phyloP scores from a whole-genome alignment of 1,140 invertebrate species.

The Drosophila truncata region DNA sequence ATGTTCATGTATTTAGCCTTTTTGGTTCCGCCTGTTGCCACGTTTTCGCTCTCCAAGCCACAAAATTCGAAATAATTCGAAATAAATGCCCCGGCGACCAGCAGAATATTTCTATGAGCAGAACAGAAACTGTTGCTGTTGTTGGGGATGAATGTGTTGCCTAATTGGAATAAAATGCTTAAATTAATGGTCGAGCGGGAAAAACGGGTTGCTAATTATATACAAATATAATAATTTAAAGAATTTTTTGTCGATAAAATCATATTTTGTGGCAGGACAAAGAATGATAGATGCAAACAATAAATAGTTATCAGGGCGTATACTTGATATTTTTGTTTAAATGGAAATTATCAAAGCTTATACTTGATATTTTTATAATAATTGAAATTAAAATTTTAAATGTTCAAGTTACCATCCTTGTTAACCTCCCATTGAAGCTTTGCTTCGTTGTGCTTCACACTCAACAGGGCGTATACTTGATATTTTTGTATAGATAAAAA shows the following conservation, averaged over 20 bases:
- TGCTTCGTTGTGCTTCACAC: too few relatives aligned
- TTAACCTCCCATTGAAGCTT: too few relatives aligned
- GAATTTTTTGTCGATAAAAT: too few relatives aligned
- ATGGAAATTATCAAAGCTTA: neutral
- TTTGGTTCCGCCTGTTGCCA: slow-evolving; percentile 65
- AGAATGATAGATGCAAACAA: too few relatives aligned
- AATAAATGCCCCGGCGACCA: slow-evolving; percentile 18
- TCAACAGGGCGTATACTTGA: neutral
- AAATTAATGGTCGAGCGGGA: neutral
- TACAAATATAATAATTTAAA: neutral
- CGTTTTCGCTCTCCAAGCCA: slow-evolving; percentile 67
- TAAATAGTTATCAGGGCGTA: neutral
- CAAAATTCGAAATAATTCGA: slow-evolving; percentile 38
- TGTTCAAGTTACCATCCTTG: too few relatives aligned
- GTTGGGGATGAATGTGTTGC: slow-evolving; percentile 10
- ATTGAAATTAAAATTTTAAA: neutral
- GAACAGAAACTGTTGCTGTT: slow-evolving; percentile 13
- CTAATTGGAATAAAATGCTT: slow-evolving; percentile 26
- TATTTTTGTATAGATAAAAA: neutral
- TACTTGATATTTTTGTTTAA: neutral
- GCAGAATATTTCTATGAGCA: slow-evolving; percentile 18
- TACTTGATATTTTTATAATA: neutral
- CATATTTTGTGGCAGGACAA: too few relatives aligned
- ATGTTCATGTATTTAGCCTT: slow-evolving; percentile 10
- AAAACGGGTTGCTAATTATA: slow-evolving; percentile 9